A percentile compares a stretch with the other conserved stretches of the same genome.
phyloP scores from a whole-genome alignment of 2,797 vertebrate genomes.

The Anguilla pacifica region DNA sequence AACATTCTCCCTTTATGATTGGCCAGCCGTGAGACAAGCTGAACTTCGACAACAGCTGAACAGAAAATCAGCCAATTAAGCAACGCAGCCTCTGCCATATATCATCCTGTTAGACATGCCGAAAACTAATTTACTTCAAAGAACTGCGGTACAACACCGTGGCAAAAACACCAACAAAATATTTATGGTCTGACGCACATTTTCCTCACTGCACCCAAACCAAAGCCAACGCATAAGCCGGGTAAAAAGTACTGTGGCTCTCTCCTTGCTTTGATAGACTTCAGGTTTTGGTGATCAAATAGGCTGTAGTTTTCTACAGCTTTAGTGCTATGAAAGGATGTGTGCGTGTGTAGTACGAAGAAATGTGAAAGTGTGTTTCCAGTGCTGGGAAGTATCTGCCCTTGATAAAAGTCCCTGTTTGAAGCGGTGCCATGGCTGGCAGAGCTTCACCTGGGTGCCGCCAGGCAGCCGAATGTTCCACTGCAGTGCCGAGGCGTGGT shows the following conservation, averaged over 20 bases:
- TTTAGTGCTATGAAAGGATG: background rate
- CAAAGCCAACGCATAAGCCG: slow-evolving; percentile 25
- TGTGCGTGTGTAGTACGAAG: background rate
- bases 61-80: slow-evolving; percentile 17
- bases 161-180: slow-evolving; percentile 26
- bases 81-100: slow-evolving; percentile 8
- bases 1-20: slow-evolving; percentile 10
- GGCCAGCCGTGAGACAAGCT: background rate
- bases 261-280: background rate
- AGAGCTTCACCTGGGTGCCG: slow-evolving; percentile 7
- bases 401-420: background rate
- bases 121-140: slow-evolving; percentile 36
- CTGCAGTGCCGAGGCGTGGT: background rate
- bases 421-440: background rate
- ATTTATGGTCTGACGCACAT: slow-evolving; percentile 31
- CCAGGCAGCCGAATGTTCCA: background rate
- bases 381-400: background rate
- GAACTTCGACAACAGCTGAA: slow-evolving; percentile 16
- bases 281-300: background rate
- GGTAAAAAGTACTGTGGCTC: background rate
- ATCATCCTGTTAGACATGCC: slow-evolving; percentile 24
- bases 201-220: slow-evolving; percentile 23
- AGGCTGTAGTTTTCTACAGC: background rate
- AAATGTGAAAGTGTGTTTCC: background rate
- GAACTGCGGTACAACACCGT: background rate